Evolutionary conservation across 2,888 invertebrate genomes (phyloP), one percentile per base, ranked within the genome.

Genomic region (Abrostola triplasia): DNA sequence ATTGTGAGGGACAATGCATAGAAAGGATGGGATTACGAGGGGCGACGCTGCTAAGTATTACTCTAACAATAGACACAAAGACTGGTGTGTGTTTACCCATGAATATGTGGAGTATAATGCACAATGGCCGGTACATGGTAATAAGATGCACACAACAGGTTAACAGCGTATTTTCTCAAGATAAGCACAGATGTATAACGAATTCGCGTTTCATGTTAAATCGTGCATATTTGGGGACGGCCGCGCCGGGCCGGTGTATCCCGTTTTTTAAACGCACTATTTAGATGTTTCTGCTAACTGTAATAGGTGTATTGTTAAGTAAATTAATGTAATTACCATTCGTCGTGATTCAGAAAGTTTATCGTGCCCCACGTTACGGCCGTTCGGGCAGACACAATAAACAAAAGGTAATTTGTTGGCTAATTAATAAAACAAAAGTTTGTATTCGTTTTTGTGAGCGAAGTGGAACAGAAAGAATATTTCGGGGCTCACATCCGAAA

Each of bases 21-120:
- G 86, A 90, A 88, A 87, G 82, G 90, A 90, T 83, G 86, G 82
- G 86, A 92, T 91, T 89, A 89, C 85, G 88, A 92, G 92, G 94
- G 94, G 91, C 88, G 92, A 92, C 88, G 89, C 89, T 90, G 92
- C 92, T 93, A 93, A 93, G 93, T 93, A 94, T 92, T 88, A 88
- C 89, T 76, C 77, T 78, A 85, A 94, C 94, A 94, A 94, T 91
- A 81, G 86, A 83, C 79, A 94, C 90, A 94, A 94, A 92, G 90
- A 83, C 79, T 80, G 90, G 90, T 93, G 93, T 94, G 90, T 94
- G 94, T 94, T 94, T 94, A 94, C 93, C 91, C 92, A 94, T 94
- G 94, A 94, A 94, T 92, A 92, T 91, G 88, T 88, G 88, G 86
- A 89, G 81, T 84, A 90, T 89, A 90, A 90, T 87, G 81, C 84